Evolutionary conservation across 2,797 vertebrate genomes (phyloP), one percentile per base, ranked within the genome.

Genomic region (Silurus aristotelis): DNA sequence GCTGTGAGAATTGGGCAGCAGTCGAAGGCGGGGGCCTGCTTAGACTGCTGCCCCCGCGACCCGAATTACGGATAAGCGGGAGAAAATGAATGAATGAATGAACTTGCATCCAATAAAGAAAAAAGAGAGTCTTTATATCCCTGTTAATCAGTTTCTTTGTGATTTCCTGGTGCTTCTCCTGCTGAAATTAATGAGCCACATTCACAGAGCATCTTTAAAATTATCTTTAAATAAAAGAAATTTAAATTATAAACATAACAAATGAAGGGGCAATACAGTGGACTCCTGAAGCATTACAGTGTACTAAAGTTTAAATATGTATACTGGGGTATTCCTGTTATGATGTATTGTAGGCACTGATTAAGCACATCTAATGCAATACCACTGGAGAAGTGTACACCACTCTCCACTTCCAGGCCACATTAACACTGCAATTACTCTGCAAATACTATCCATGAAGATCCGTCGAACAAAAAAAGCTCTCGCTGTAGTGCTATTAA

Each of bases 81-180:
- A n/a, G n/a, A n/a, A n/a, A n/a, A n/a, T n/a, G n/a, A n/a, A n/a
- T n/a, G n/a, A n/a, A n/a, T n/a, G n/a, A n/a, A n/a, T n/a, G n/a
- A 78, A 22, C 31, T 22, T 61, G 56, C 56, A 43, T 61, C 15
- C 27, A 43, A 6, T 31, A 77, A 60, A 17, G 6, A 2, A 22
- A 7, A 15, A 25, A 75, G 17, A 15, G 15, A 22, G 20, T 20
- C 75, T 60, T 31, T 58, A 20, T 76, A 58, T 58, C 58, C 55
- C 55, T 76, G 52, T 73, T 76, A 76, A 56, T 76, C n/a, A 27
- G 52, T 22, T 58, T 76, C 3, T 58, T 58, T 76, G 25, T 58
- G 6, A 56, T 56, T 56, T 76, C n/a, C 3, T n/a, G 25, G 56
- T 56, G 14, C 5, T 58, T 58, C 55, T 75, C 6, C 48, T 71